Evolutionary conservation across 2,113 vertebrate species (phyloP).

Genomic region (Chamaea fasciata): DNA sequence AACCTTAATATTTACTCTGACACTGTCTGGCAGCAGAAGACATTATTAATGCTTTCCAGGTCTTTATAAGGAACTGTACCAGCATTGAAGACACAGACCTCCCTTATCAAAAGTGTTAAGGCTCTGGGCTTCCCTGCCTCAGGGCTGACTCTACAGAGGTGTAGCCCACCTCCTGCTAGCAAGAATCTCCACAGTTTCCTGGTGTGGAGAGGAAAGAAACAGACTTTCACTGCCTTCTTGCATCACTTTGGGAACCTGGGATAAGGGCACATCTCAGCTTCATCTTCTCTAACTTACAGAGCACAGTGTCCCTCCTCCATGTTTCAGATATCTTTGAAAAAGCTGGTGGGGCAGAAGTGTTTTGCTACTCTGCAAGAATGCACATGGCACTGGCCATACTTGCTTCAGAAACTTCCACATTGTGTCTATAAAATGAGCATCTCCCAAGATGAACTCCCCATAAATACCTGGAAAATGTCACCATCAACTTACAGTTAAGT

Average conservation of each 20-base stretch:
- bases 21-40: not conserved
- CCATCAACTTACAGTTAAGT: not conserved
- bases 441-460: slow-evolving; percentile 25
- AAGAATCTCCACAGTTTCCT: not conserved
- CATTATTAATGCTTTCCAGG: not conserved
- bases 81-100: not conserved
- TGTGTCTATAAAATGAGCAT: slow-evolving; percentile 34
- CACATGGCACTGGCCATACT: not conserved
- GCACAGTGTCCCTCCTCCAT: not conserved
- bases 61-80: not conserved
- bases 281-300: not conserved
- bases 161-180: not conserved
- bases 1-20: not conserved
- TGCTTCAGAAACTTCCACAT: slow-evolving; percentile 36
- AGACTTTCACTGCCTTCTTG: not conserved
- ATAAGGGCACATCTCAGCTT: not conserved
- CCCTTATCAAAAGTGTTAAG: not conserved
- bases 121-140: not conserved
- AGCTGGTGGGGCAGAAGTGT: not conserved
- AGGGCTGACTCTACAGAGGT: not conserved
- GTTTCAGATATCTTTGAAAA: not conserved
- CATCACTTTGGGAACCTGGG: not conserved
- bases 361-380: not conserved
- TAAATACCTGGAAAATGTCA: slow-evolving; percentile 72
- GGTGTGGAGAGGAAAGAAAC: not conserved